Evolutionary conservation across 2,888 invertebrate species (phyloP), one percentile per base, ranked within the genome.

Genomic region (Drosophila rellima): DNA sequence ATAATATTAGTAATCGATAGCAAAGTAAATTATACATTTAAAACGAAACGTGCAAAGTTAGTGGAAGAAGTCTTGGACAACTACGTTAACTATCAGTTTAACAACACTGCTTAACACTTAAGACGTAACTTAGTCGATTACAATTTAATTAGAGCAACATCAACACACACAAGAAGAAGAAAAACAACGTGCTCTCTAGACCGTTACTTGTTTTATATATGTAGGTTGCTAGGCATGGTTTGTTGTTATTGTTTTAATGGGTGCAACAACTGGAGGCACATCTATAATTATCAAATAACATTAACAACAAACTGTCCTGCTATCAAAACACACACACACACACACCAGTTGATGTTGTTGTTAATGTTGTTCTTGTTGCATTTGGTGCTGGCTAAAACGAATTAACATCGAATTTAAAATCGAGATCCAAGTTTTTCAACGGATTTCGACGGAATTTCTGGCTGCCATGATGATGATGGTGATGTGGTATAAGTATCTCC

Each of bases 351-450:
- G 64, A 71, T 61, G 56, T 55, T 61, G 76, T 51, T 61, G 55
- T 56, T 69, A 56, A 76, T 73, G 60, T 74, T 59, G 51, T 68
- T 68, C 48, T 76, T 60, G 72, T 66, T 72, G 60, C 59, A 45
- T 71, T 65, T 64, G 57, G 56, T 74, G 70, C 69, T 86, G 80
- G 90, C 91, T 91, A 91, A 90, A 91, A 91, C 80, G 91, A 91
- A 85, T 91, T 91, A 71, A 91, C 91, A 89, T 91, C 91, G 74
- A 91, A 91, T 81, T 91, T 91, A 78, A 91, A 91, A 74, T 91
- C 91, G 74, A 91, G 91, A 90, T 91, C 91, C 90, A 91, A 87
- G 78, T 91, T 91, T 85, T 82, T 90, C 65, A 91, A 84, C 59
- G 91, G 91, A 91, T 91, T 91, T 80, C 90, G 88, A 69, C 60